phyloP scores from a whole-genome alignment of 1,140 invertebrate species.

The Drosophila punjabiensis region DNA sequence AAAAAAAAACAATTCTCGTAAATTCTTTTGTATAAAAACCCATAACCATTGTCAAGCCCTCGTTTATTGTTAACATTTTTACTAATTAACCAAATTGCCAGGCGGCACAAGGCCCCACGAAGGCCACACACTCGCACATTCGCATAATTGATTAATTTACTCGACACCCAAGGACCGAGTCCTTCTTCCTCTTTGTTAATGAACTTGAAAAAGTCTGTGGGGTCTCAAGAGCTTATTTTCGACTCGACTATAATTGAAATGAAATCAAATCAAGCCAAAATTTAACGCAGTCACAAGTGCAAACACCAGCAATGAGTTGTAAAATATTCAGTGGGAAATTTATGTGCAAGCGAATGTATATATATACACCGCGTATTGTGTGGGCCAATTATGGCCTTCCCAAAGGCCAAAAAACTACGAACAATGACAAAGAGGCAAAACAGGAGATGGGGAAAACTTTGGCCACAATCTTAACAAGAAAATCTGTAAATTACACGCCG shows the following conservation, averaged over 20 bases:
- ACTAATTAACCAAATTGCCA: constrained; percentile 78
- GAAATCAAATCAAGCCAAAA: constrained; percentile 65
- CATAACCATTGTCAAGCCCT: constrained; percentile 12
- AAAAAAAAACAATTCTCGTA: not conserved
- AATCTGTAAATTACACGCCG: constrained; percentile 81
- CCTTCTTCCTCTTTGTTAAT: constrained; percentile 61
- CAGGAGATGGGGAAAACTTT: constrained; percentile 43
- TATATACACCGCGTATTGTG: constrained; percentile 61
- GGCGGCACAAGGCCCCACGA: constrained; percentile 14
- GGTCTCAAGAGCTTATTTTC: constrained; percentile 17
- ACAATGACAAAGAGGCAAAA: constrained; percentile 22
- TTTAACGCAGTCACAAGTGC: constrained; percentile 48
- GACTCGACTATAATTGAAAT: constrained; percentile 61
- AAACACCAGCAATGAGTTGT: constrained; percentile 47
- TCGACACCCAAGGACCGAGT: constrained; percentile 24
- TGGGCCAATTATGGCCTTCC: constrained; percentile 67
- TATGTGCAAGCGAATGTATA: constrained; percentile 29
- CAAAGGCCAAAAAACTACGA: constrained; percentile 34
- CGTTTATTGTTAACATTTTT: constrained; percentile 66
- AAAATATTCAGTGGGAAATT: constrained; percentile 53
- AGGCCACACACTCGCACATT: constrained; percentile 5
- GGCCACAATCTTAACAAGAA: constrained; percentile 78
- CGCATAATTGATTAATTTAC: constrained; percentile 68
- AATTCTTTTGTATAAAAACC: not conserved
- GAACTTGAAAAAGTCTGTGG: constrained; percentile 54